Percentiles rank a stretch among this genome's conserved stretches.
phyloP scores from a whole-genome alignment of 2,888 invertebrate genomes.

The Drosophila fulvimacula region DNA sequence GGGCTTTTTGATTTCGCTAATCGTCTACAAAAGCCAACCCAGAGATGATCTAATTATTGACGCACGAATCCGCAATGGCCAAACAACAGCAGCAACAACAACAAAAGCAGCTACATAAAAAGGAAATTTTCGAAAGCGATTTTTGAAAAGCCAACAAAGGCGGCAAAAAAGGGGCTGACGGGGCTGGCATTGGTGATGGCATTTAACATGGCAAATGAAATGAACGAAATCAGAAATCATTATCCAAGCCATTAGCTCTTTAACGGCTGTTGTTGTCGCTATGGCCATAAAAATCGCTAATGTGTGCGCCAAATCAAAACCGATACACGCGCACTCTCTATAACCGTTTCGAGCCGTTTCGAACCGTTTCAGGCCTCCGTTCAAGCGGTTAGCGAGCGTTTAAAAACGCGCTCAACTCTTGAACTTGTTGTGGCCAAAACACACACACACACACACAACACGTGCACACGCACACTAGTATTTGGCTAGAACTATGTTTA shows the following conservation, averaged over 20 bases:
- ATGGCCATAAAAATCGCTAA: conserved; percentile 53
- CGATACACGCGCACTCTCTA: neutral
- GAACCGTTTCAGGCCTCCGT: no score
- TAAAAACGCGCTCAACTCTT: conserved; percentile 20
- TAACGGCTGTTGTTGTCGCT: conserved; percentile 62
- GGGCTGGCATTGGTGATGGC: conserved; percentile 1
- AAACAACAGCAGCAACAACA: conserved; percentile 39
- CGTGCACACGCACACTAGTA: neutral
- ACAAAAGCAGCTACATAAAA: conserved; percentile 25
- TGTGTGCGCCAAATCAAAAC: conserved; percentile 42
- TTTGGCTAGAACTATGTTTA: conserved; percentile 8
- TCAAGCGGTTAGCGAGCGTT: conserved; percentile 16
- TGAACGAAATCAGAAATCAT: conserved; percentile 68
- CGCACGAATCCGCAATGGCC: conserved; percentile 72
- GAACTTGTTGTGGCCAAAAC: conserved; percentile 19
- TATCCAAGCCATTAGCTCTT: conserved; percentile 75
- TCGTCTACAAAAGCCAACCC: conserved; percentile 68
- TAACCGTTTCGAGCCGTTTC: neutral
- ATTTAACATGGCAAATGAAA: conserved; percentile 56
- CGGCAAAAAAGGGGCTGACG: neutral
- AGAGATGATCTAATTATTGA: conserved; percentile 77
- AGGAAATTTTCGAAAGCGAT: conserved; percentile 25
- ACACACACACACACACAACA: conserved; percentile 10
- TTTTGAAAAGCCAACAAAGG: conserved; percentile 30
- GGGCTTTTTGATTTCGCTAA: conserved; percentile 75